Percentiles rank a stretch among this genome's conserved stretches.
These are phyloP conservation scores for Stenopsyche tienmushanensis DNA, from an alignment of 1,140 invertebrate genomes.

Conservation along the genomic window DNA sequence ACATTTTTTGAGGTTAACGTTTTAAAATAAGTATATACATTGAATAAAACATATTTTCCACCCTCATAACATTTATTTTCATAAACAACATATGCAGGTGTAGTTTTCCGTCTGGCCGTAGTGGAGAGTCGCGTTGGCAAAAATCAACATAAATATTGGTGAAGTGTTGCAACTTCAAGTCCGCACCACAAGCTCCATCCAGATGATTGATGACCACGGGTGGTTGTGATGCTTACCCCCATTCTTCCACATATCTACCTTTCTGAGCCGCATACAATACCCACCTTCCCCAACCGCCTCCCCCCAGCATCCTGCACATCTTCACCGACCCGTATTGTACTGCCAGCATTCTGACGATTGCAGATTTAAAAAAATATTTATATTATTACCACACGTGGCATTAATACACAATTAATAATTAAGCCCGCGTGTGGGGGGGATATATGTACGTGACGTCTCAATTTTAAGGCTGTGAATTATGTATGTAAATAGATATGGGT, in stretches of 20 bases:
- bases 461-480: too few species aligned
- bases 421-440: too few species aligned
- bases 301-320: constrained; percentile 23
- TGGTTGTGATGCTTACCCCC: constrained; percentile 30
- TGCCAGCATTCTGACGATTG: too few species aligned
- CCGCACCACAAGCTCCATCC: constrained; percentile 30
- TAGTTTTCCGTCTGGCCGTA: neutral
- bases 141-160: constrained; percentile 29
- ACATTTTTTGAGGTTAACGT: too few species aligned
- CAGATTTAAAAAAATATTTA: too few species aligned
- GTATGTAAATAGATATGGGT: too few species aligned
- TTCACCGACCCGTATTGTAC: constrained; percentile 3
- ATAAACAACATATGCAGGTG: neutral
- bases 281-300: neutral
- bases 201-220: constrained; percentile 40
- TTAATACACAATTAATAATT: too few species aligned
- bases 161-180: constrained; percentile 37
- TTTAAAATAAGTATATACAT: too few species aligned
- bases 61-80: too few species aligned
- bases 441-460: too few species aligned
- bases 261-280: neutral
- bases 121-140: neutral
- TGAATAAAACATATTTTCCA: too few species aligned
- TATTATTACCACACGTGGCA: too few species aligned
- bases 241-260: neutral